Evolutionary conservation across 2,888 invertebrate species (phyloP), one percentile per base, ranked within the genome.

Genomic region (Catocala fraxini): DNA sequence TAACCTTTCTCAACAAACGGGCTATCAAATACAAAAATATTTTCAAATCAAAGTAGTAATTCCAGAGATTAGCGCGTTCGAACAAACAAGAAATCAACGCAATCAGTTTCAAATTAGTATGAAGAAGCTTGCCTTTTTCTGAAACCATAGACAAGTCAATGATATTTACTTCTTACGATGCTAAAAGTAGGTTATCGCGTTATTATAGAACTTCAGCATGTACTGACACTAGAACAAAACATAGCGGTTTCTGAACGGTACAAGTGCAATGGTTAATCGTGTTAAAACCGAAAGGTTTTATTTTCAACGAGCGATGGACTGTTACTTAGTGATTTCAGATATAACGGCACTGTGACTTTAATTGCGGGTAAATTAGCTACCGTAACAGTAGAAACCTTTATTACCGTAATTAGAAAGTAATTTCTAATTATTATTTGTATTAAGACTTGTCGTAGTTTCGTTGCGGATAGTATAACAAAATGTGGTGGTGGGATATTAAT

Each of bases 321-420:
- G 54, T 53, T 41, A 34, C 9, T 59, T 48, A 42, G 39, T 67
- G 39, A 42, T 48, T 56, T 57, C 45, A 51, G 33, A 56, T 25
- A 11, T 65, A 72, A 70, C 62, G 62, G 67, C 35, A 39, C 35
- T 39, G 25, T 25, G 0, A n/a, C 43, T 15, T 1, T 69, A 54
- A 69, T 64, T 58, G 54, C 56, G 33, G 15, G 54, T 51, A 58
- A 54, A 58, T 56, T 56, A 46, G 34, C 6, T 47, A 47, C 52
- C 51, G 51, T 45, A 60, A 56, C 63, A 13, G 46, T 13, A 54
- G 55, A 54, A 43, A 57, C 55, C 7, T 15, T 0, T 11, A 39
- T 35, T 51, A 56, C 54, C 56, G 51, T 51, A 35, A 11, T 12
- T 51, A 9, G 5, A 11, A 45, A 6, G 5, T 55, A 42, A 43